A percentile compares a stretch with the other conserved stretches of the same genome.
phyloP scores from a whole-genome alignment of 2,888 invertebrate genomes.

The Helobdella robusta region DNA sequence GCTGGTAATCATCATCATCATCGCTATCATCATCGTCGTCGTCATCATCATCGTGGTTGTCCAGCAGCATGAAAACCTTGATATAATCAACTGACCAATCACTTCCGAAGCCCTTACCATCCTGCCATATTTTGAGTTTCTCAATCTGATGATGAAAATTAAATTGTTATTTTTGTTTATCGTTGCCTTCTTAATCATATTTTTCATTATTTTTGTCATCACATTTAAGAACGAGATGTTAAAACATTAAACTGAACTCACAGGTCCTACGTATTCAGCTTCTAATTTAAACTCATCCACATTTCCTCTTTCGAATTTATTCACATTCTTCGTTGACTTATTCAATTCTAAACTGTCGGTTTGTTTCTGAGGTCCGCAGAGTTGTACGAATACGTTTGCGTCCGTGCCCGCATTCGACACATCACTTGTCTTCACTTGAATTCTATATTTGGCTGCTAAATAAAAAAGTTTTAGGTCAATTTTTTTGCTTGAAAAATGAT shows the following conservation, averaged over 20 bases:
- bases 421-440: conserved; percentile 47
- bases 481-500: no score
- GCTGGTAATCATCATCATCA: conserved; percentile 13
- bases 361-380: conserved; percentile 46
- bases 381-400: conserved; percentile 48
- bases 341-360: conserved; percentile 7
- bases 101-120: conserved; percentile 42
- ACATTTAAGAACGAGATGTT: no score
- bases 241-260: neutral
- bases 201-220: no score
- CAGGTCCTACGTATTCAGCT: neutral
- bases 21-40: conserved; percentile 5
- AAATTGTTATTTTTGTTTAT: no score
- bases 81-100: conserved; percentile 39
- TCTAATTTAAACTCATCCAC: conserved; percentile 47
- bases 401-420: conserved; percentile 47
- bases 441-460: conserved; percentile 41
- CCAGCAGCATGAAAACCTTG: neutral
- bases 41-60: neutral
- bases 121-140: conserved; percentile 48
- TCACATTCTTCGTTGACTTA: neutral
- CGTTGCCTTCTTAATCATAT: no score
- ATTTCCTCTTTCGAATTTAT: conserved; percentile 47
- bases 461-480: no score
- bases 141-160: conserved; percentile 38